These are phyloP conservation scores for Bufotes viridis DNA, from an alignment of 2,797 vertebrate species.

Conservation along the genomic window DNA sequence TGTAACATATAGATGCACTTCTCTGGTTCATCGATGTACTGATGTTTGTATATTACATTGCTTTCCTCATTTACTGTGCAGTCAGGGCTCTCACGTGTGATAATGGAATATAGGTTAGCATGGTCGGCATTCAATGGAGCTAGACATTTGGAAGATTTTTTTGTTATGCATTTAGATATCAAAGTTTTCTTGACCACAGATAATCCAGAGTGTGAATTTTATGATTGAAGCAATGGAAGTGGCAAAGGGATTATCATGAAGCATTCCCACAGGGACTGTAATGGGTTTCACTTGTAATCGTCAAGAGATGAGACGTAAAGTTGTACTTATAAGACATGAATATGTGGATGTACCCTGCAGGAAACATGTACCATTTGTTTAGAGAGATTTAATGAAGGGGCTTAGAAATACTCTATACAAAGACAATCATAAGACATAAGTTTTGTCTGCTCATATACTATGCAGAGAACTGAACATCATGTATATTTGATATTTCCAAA, in stretches of 20 bases:
- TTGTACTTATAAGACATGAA: constrained; percentile 16
- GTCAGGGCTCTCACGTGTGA: neutral
- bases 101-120: neutral
- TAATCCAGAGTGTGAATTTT: constrained; percentile 44
- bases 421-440: neutral
- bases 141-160: neutral
- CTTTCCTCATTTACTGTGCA: no score
- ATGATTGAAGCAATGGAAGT: constrained; percentile 46
- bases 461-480: neutral
- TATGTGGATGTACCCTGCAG: neutral
- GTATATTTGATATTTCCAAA: no score
- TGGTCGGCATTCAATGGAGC: neutral
- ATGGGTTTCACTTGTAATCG: constrained; percentile 45
- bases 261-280: constrained; percentile 47
- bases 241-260: constrained; percentile 13
- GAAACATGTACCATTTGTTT: constrained; percentile 21
- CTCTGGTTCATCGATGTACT: neutral
- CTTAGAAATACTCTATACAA: neutral
- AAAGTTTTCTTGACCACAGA: constrained; percentile 15
- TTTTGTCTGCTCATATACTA: neutral
- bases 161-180: constrained; percentile 10
- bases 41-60: no score
- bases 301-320: constrained; percentile 7
- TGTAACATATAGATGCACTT: neutral
- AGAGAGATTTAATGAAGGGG: neutral